phyloP scores from a whole-genome alignment of 2,797 vertebrate species.

The Gymnothorax javanicus region DNA sequence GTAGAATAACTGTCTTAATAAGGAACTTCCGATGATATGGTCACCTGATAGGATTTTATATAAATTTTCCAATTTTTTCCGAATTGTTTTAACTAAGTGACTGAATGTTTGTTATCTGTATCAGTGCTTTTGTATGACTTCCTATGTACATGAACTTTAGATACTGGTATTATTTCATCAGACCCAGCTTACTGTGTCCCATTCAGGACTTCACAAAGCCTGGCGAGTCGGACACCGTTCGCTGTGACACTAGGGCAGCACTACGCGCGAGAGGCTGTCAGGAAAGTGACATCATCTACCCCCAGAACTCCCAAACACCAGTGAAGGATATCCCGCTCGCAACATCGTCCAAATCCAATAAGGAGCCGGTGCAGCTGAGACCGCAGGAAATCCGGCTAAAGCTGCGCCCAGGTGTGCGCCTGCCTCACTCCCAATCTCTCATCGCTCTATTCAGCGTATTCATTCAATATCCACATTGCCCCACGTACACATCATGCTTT shows the following conservation, averaged over 20 bases:
- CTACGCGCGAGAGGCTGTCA: slow-evolving; percentile 72
- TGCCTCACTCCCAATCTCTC: not conserved
- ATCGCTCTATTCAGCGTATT: not conserved
- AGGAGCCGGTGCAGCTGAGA: slow-evolving; percentile 71
- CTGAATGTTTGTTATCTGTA: not conserved
- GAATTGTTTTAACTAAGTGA: not conserved
- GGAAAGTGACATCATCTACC: slow-evolving; percentile 62
- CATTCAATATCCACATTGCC: too few species aligned
- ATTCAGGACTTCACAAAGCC: slow-evolving; percentile 81
- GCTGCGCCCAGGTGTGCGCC: slow-evolving; percentile 77
- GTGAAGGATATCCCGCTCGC: slow-evolving; percentile 28
- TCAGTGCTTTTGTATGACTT: not conserved
- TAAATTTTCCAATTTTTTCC: not conserved
- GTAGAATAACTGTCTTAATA: too few species aligned
- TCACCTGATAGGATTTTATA: not conserved
- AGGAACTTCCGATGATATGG: not conserved
- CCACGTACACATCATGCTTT: too few species aligned
- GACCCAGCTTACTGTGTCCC: not conserved
- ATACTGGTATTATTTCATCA: not conserved
- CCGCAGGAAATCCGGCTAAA: slow-evolving; percentile 75
- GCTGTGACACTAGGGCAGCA: slow-evolving; percentile 76
- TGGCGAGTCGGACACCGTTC: slow-evolving; percentile 79
- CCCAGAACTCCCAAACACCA: fast-evolving
- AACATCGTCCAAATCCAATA: fast-evolving
- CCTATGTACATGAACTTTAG: not conserved